Evolutionary conservation across 2,797 vertebrate genomes (phyloP).

Genomic region (Anguilla obscura): DNA sequence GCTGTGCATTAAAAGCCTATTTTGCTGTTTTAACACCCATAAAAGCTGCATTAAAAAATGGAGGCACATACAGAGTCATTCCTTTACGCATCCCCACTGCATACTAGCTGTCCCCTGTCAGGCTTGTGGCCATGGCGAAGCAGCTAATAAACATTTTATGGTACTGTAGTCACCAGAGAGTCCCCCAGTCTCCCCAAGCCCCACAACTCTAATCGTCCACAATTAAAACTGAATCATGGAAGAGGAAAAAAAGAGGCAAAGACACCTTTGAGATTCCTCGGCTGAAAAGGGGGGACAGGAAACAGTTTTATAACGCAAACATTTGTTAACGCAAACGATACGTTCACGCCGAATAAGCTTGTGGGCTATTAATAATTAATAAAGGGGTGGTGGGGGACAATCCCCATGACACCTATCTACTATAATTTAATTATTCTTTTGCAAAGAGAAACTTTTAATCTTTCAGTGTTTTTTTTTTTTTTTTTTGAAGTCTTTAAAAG

Average conservation of each 20-base stretch:
- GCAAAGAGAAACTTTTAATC: conserved; percentile 55
- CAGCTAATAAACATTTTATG: conserved; percentile 65
- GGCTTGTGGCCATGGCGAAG: conserved; percentile 52
- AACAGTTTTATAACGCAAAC: conserved; percentile 62
- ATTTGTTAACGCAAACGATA: conserved; percentile 66
- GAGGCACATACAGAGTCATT: conserved; percentile 48
- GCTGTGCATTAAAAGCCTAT: conserved; percentile 64
- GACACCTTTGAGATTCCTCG: conserved; percentile 53
- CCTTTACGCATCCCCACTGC: conserved; percentile 62
- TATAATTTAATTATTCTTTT: conserved; percentile 51
- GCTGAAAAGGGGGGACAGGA: conserved; percentile 44
- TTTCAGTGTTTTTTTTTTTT: conserved; percentile 25
- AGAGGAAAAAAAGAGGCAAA: conserved; percentile 46
- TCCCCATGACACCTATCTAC: conserved; percentile 44
- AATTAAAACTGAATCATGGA: conserved; percentile 56
- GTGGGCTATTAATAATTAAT: conserved; percentile 63
- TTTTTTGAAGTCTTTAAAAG: conserved; percentile 35
- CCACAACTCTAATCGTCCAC: conserved; percentile 51
- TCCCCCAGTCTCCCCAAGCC: conserved; percentile 45
- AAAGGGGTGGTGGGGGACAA: conserved; percentile 34
- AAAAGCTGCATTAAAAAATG: conserved; percentile 65
- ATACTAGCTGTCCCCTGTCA: conserved; percentile 53
- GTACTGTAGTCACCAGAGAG: conserved; percentile 57
- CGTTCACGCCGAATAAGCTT: conserved; percentile 43
- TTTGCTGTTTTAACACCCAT: conserved; percentile 70